Percentiles rank a stretch among this genome's conserved stretches.
Evolutionary conservation across 2,888 invertebrate genomes (phyloP).

Genomic region (Mythimna lalbum): DNA sequence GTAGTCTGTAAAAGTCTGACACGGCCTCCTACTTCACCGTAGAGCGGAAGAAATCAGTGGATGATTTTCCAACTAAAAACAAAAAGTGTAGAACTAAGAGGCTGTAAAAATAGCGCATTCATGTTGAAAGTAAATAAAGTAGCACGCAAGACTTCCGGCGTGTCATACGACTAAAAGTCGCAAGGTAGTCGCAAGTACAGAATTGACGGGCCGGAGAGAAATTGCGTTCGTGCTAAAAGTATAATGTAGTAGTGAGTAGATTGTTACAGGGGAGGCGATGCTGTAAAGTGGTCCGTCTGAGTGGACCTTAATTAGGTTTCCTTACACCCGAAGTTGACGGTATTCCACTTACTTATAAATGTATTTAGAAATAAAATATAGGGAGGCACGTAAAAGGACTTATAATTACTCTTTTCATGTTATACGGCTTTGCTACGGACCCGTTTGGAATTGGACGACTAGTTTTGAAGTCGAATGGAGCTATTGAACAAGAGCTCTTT

Average conservation of each 20-base stretch:
- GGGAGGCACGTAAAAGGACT: constrained; percentile 7
- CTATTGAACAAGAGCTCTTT: constrained; percentile 10
- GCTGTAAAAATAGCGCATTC: no score
- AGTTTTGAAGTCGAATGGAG: constrained; percentile 1
- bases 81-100: no score
- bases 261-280: constrained; percentile 33
- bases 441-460: constrained; percentile 14
- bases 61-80: no score
- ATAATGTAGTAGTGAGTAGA: constrained; percentile 43
- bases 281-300: constrained; percentile 57
- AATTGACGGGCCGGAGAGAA: constrained; percentile 1
- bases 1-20: no score
- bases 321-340: constrained; percentile 48
- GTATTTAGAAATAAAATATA: constrained; percentile 29
- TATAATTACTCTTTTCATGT: constrained; percentile 22
- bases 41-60: no score
- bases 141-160: no score
- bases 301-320: constrained; percentile 61
- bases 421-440: neutral
- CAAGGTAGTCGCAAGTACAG: constrained; percentile 28
- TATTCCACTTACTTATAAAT: constrained; percentile 37
- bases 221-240: constrained; percentile 46
- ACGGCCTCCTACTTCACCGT: no score
- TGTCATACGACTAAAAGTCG: constrained; percentile 24
- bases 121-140: no score